These are phyloP conservation scores for Aulostomus chinensis DNA, from an alignment of 2,797 vertebrate genomes.

Conservation along the genomic window DNA sequence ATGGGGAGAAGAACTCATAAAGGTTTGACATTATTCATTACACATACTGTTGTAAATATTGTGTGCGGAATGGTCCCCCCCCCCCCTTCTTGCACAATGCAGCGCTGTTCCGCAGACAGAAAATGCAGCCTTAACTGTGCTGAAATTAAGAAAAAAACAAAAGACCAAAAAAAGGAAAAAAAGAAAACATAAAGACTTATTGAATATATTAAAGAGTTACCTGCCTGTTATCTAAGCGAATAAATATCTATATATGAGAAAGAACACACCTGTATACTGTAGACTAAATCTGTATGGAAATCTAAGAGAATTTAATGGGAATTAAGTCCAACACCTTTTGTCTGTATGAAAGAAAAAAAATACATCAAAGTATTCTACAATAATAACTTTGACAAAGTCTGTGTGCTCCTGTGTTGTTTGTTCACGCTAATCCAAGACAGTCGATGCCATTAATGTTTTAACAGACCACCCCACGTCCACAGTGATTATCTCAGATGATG, in stretches of 20 bases:
- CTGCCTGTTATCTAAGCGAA: conserved; percentile 90
- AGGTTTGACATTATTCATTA: conserved; percentile 63
- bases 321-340: conserved; percentile 89
- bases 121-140: conserved; percentile 78
- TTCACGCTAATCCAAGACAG: conserved; percentile 55
- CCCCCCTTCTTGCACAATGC: conserved; percentile 61
- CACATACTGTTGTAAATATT: conserved; percentile 72
- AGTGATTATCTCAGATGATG: too few relatives aligned
- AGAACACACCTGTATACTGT: conserved; percentile 90
- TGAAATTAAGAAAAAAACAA: conserved; percentile 73
- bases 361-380: conserved; percentile 87
- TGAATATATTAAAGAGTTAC: conserved; percentile 89
- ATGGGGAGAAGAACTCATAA: conserved; percentile 6
- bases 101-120: conserved; percentile 72
- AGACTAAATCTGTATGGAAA: conserved; percentile 90
- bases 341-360: conserved; percentile 88
- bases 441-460: too few relatives aligned
- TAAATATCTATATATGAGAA: conserved; percentile 87
- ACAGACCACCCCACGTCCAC: too few relatives aligned
- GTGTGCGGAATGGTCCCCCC: conserved; percentile 53
- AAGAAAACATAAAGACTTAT: conserved; percentile 79
- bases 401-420: conserved; percentile 78
- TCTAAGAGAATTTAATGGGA: conserved; percentile 87
- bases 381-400: conserved; percentile 88
- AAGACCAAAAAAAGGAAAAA: conserved; percentile 59